Conservation (phyloP, 2,888 invertebrate species). For the Caradrina clavipalpis region DNA sequence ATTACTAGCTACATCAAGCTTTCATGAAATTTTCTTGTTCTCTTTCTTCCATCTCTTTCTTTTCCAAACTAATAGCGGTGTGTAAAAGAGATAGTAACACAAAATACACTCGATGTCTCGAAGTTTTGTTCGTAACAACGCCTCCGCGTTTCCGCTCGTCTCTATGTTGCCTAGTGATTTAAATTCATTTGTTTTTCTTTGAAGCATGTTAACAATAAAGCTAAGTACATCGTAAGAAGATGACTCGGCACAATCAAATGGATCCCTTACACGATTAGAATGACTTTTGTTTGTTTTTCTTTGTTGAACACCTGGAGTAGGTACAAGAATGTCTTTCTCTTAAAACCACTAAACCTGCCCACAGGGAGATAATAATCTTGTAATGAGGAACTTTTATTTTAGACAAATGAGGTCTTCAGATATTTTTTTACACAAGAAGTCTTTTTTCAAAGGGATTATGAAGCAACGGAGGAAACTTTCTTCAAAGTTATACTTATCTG, state of each 20-base stretch:
- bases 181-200: slow-evolving; percentile 75
- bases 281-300: slow-evolving; percentile 80
- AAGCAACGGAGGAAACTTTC: slow-evolving; percentile 23
- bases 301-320: slow-evolving; percentile 48
- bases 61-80: slow-evolving; percentile 35
- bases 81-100: slow-evolving; percentile 56
- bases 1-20: slow-evolving; percentile 58
- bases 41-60: slow-evolving; percentile 50
- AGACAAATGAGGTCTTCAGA: slow-evolving; percentile 9
- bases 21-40: slow-evolving; percentile 61
- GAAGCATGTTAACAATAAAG: slow-evolving; percentile 76
- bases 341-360: slow-evolving; percentile 4
- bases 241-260: slow-evolving; percentile 77
- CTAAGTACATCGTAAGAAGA: slow-evolving; percentile 75
- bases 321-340: slow-evolving; percentile 20
- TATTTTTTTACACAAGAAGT: not conserved
- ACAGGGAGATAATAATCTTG: not conserved
- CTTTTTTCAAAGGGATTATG: slow-evolving; percentile 28
- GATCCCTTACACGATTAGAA: slow-evolving; percentile 80
- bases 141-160: slow-evolving; percentile 68
- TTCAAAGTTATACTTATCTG: slow-evolving; percentile 27
- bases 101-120: slow-evolving; percentile 56
- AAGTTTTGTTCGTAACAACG: slow-evolving; percentile 67
- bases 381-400: slow-evolving; percentile 21
- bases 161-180: slow-evolving; percentile 68